These are phyloP conservation scores for Cabera pusaria DNA, from an alignment of 2,888 invertebrate genomes.

Conservation along the genomic window DNA sequence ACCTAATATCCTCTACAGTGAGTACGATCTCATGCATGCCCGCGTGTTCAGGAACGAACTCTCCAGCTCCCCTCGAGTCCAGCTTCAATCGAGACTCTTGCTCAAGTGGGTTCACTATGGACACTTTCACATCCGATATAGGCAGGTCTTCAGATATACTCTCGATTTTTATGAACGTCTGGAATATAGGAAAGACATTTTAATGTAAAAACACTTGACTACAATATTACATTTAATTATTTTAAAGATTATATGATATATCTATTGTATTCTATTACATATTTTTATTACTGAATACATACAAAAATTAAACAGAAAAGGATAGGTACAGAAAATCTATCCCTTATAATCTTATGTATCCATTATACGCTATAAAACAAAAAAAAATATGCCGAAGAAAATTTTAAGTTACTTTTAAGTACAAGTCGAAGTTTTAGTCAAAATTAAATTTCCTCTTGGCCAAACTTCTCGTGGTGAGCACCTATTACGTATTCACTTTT, in stretches of 20 bases:
- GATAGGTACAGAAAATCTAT: too few relatives aligned
- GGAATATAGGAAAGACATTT: slow-evolving; percentile 27
- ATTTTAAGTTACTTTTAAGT: too few relatives aligned
- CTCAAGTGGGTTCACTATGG: slow-evolving; percentile 91
- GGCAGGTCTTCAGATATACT: slow-evolving; percentile 88
- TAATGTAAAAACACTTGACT: too few relatives aligned
- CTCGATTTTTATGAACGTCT: slow-evolving; percentile 92
- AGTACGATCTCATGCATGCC: slow-evolving; percentile 95
- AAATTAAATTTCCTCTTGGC: slow-evolving; percentile 28
- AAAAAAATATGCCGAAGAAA: too few relatives aligned
- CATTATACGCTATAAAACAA: too few relatives aligned
- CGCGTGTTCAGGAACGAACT: slow-evolving; percentile 93
- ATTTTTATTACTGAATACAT: too few relatives aligned
- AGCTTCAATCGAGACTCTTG: slow-evolving; percentile 85
- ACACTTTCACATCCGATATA: slow-evolving; percentile 88
- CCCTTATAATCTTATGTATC: too few relatives aligned
- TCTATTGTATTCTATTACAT: too few relatives aligned
- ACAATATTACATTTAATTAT: too few relatives aligned
- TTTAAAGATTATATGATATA: too few relatives aligned
- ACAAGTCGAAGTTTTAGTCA: slow-evolving; percentile 20
- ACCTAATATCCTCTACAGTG: slow-evolving; percentile 85
- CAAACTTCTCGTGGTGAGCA: slow-evolving; percentile 23
- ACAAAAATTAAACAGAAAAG: slow-evolving; percentile 1
- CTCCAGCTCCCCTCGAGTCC: slow-evolving; percentile 89
- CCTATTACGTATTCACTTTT: slow-evolving; percentile 31